These are phyloP conservation scores for Gallinago media DNA, from an alignment of 2,113 vertebrate species.

Conservation along the genomic window DNA sequence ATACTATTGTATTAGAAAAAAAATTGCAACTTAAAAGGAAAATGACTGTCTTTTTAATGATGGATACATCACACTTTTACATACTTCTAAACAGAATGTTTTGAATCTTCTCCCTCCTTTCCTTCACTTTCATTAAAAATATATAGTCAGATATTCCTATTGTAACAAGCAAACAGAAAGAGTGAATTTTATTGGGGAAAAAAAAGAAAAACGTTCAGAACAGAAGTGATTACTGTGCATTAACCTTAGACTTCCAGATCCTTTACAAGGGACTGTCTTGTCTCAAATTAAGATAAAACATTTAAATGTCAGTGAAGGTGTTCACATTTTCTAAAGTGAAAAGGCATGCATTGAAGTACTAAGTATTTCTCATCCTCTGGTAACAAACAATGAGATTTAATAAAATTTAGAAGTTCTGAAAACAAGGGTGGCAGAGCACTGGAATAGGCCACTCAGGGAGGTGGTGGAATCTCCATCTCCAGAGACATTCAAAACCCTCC, in stretches of 20 bases:
- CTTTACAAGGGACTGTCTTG: neutral
- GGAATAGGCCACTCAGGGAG: too few relatives aligned
- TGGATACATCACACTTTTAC: neutral
- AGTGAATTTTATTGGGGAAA: neutral
- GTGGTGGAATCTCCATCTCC: too few relatives aligned
- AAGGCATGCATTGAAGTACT: neutral
- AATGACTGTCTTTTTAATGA: neutral
- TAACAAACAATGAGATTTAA: neutral
- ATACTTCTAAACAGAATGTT: neutral
- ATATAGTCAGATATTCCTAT: neutral
- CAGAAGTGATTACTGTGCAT: fast-evolving
- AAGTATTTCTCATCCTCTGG: neutral
- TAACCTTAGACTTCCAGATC: neutral
- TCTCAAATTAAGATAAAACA: neutral
- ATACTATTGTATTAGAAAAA: neutral
- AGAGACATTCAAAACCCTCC: too few relatives aligned
- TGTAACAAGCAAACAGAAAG: neutral
- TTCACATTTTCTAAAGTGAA: neutral
- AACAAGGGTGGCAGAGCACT: neutral
- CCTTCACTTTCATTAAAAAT: neutral
- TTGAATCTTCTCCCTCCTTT: neutral
- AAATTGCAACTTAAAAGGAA: neutral
- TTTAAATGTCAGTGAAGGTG: neutral
- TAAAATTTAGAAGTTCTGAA: neutral
- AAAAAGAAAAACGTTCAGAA: neutral